phyloP scores from a whole-genome alignment of 2,888 invertebrate genomes.

The Orchestes rusci region DNA sequence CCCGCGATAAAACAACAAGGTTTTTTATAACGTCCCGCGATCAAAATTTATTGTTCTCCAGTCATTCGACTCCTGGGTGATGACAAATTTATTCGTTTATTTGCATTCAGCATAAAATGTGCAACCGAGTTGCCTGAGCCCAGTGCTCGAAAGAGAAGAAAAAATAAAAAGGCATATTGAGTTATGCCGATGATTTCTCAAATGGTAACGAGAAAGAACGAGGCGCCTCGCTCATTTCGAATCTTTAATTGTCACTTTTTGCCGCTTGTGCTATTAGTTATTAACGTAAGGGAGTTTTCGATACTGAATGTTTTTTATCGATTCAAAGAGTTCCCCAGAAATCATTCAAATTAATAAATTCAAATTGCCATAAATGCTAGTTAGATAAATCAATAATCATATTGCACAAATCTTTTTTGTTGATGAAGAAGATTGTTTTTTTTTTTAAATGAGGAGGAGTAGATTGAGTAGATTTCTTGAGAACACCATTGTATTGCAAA shows the following conservation, averaged over 20 bases:
- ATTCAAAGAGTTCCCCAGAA: no score
- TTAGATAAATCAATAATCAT: no score
- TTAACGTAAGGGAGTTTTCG: constrained; percentile 16
- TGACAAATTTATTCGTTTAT: constrained; percentile 25
- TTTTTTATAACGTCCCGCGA: neutral
- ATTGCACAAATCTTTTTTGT: no score
- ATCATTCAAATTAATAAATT: no score
- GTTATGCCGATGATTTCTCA: constrained; percentile 26
- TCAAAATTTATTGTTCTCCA: constrained; percentile 16
- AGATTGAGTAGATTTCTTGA: no score
- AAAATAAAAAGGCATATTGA: constrained; percentile 16
- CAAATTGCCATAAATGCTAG: no score
- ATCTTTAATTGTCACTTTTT: constrained; percentile 26
- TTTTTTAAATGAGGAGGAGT: no score
- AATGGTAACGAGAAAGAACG: constrained; percentile 26
- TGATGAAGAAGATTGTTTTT: no score
- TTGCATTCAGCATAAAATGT: constrained; percentile 24
- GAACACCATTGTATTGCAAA: no score
- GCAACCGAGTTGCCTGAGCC: constrained; percentile 13
- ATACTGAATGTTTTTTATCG: no score
- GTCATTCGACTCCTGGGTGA: constrained; percentile 16
- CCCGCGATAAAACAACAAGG: no score
- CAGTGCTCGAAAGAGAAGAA: constrained; percentile 10
- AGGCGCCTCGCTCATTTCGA: constrained; percentile 23
- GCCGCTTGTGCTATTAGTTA: constrained; percentile 18